These are phyloP conservation scores for Silurus glanis DNA, from an alignment of 2,113 vertebrate genomes.

Conservation along the genomic window DNA sequence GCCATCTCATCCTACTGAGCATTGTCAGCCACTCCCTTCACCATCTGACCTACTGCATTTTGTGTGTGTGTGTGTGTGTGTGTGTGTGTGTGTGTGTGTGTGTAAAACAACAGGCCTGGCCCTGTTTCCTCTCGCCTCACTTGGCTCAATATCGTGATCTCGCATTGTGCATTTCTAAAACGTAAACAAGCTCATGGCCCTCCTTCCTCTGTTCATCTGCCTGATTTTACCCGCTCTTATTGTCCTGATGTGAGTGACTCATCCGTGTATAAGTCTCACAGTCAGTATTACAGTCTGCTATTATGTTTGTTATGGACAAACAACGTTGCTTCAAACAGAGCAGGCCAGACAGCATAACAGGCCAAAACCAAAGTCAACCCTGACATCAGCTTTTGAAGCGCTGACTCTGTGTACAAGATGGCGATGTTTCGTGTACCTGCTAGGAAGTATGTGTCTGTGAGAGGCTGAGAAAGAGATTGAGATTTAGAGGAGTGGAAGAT, in stretches of 20 bases:
- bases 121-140: constrained; percentile 27
- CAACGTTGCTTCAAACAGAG: background rate
- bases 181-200: constrained; percentile 35
- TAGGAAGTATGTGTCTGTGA: constrained; percentile 22
- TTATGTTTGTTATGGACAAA: constrained; percentile 21
- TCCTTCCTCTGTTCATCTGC: background rate
- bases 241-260: background rate
- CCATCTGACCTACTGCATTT: constrained; percentile 40
- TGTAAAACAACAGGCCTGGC: constrained; percentile 16
- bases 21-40: constrained; percentile 59
- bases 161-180: constrained; percentile 4
- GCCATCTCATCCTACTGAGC: constrained; percentile 66
- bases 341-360: background rate
- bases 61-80: constrained; percentile 23
- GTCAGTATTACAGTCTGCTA: background rate
- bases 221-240: background rate
- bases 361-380: constrained; percentile 20
- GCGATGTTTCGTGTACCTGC: constrained; percentile 27
- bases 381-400: constrained; percentile 12
- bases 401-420: background rate
- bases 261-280: background rate
- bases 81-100: constrained; percentile 27
- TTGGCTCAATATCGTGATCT: constrained; percentile 36
- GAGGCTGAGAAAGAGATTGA: background rate
- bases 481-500: constrained; percentile 23